phyloP scores from a whole-genome alignment of 2,888 invertebrate genomes.

The Cataglyphis livida region DNA sequence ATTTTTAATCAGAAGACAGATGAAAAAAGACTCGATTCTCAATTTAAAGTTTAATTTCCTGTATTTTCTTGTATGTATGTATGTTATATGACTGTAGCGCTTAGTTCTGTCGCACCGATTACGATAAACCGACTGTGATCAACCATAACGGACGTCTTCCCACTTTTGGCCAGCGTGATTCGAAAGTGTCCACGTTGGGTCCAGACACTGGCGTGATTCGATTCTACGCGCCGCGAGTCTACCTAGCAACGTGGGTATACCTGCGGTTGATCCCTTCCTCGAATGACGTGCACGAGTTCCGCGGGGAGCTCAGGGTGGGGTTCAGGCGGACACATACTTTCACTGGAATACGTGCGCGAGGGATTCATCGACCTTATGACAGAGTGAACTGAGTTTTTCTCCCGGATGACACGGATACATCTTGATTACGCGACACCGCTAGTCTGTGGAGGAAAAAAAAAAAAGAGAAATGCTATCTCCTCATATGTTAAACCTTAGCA shows the following conservation, averaged over 20 bases:
- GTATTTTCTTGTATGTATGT: neutral
- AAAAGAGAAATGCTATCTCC: constrained; percentile 41
- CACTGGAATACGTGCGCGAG: constrained; percentile 70
- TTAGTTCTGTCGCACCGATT: constrained; percentile 19
- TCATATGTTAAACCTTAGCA: neutral
- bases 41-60: neutral
- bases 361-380: constrained; percentile 54
- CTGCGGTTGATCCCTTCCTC: constrained; percentile 62
- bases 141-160: constrained; percentile 42
- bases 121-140: constrained; percentile 13
- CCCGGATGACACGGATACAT: constrained; percentile 52
- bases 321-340: constrained; percentile 73
- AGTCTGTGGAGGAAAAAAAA: neutral
- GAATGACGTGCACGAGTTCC: constrained; percentile 75
- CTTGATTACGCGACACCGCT: constrained; percentile 39
- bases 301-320: constrained; percentile 74
- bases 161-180: constrained; percentile 49
- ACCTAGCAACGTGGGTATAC: constrained; percentile 70
- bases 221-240: constrained; percentile 74
- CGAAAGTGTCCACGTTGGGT: constrained; percentile 62
- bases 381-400: constrained; percentile 49
- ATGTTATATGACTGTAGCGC: neutral
- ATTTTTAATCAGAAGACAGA: neutral
- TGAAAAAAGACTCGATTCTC: neutral
- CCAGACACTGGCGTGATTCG: constrained; percentile 71